phyloP scores from a whole-genome alignment of 2,113 vertebrate genomes.

The Myocastor coypus region DNA sequence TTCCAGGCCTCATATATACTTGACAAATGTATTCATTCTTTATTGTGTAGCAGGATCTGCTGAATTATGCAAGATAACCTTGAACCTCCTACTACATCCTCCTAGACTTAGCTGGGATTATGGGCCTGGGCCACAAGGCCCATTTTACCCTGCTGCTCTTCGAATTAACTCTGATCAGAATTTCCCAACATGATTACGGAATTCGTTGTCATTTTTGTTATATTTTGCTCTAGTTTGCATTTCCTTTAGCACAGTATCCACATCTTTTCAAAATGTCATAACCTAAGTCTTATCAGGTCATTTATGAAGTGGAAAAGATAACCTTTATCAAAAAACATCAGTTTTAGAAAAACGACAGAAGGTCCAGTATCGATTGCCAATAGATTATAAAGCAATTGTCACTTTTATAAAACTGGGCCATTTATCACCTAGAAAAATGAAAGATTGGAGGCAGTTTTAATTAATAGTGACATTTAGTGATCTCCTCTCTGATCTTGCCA shows the following conservation, averaged over 20 bases:
- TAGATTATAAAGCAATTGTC: not conserved
- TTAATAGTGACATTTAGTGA: constrained; percentile 32
- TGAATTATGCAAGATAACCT: not conserved
- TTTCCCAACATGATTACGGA: not conserved
- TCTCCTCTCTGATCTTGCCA: not conserved
- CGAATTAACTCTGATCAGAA: not conserved
- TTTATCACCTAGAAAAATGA: constrained; percentile 1
- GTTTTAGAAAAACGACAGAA: constrained; percentile 33
- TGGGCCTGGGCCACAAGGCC: not conserved
- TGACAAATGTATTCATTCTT: not conserved
- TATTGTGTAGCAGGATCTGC: not conserved
- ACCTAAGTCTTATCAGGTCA: not conserved
- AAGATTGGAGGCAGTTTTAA: constrained; percentile 5
- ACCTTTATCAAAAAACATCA: not conserved
- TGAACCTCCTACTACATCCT: not conserved
- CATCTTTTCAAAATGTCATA: not conserved
- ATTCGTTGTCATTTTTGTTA: constrained; percentile 20
- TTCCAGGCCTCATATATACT: not conserved
- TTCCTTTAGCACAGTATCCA: not conserved
- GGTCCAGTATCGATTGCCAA: constrained; percentile 11
- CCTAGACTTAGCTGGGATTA: not conserved
- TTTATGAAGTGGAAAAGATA: not conserved
- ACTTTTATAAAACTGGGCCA: not conserved
- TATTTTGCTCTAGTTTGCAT: not conserved
- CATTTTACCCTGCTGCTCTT: not conserved